Base-by-base conservation (phyloP, 2,888 invertebrate species). In the Melangyna quadrimaculata region DNA sequence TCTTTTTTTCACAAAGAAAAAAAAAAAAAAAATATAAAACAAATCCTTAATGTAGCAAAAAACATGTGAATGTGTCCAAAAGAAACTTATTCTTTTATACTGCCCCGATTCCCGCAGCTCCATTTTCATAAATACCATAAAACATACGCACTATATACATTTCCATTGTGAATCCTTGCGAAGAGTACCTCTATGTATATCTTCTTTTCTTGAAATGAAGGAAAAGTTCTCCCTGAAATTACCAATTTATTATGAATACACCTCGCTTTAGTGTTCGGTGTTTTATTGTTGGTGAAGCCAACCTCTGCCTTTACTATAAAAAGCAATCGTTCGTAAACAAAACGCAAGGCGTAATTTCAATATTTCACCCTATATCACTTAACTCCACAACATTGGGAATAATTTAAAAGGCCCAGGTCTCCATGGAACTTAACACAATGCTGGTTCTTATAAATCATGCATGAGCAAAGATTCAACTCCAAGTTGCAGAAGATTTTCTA, bases 401-500 rank as follows among this genome's bases (percentile, higher is more conserved):
- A 10, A 61, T 80, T 74, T 45, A 10, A 61, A 73, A 48, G 53
- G 27, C 19, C 17, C 67, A 72, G 12, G n/a, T 65, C 70, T 43
- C 55, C 37, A 37, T 57, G 80, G 70, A 70, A 63, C 63, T 59
- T 32, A 79, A 27, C 63, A 77, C 53, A 73, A 82, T 74, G 61
- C 70, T 40, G 22, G 59, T 19, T 14, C 37, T 51, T 77, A 61
- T 74, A 78, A 78, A 78, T 78, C 78, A 65, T 70, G 63, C 69
- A 70, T 63, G 48, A 74, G 82, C 14, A 22, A 22, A 37, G 59
- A 61, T 71, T 43, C 57, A 51, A 67, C 61, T 71, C 53, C 71
- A 53, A 77, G 59, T 57, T 35, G 51, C 53, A 72, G 61, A 69
- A 43, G 59, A 78, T 63, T 81, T 81, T 35, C 59, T 67, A 57